Conservation (phyloP, 2,797 vertebrate species). For the Zenarchopterus dispar region DNA sequence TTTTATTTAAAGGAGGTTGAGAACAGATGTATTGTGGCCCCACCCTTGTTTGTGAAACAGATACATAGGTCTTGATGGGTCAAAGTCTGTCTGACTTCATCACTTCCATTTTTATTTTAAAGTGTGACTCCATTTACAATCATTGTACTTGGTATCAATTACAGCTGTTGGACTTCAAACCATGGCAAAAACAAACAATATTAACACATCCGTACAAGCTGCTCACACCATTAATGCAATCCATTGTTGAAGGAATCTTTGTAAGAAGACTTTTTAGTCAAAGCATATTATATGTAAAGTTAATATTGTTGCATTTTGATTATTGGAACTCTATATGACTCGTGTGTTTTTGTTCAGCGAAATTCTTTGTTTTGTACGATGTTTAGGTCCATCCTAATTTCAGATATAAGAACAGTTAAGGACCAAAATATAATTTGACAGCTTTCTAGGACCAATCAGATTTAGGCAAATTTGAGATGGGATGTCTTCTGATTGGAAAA, state of each 20-base stretch:
- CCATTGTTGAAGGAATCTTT: not conserved
- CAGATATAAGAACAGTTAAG: not conserved
- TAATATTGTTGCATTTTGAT: not conserved
- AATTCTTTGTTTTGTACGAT: no score
- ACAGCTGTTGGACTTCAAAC: not conserved
- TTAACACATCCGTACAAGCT: not conserved
- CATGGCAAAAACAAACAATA: not conserved
- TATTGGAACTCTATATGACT: no score
- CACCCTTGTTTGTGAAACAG: slow-evolving; percentile 62
- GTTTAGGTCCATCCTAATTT: no score
- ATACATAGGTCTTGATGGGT: slow-evolving; percentile 29
- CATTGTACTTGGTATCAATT: not conserved
- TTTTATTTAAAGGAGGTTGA: not conserved
- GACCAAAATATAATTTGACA: not conserved
- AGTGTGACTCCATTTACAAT: not conserved
- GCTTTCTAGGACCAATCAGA: not conserved
- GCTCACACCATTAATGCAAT: not conserved
- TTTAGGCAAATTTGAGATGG: no score
- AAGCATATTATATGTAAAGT: not conserved
- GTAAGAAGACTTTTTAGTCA: not conserved
- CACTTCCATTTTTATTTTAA: slow-evolving; percentile 42
- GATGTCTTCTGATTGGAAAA: no score
- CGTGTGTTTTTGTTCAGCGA: no score
- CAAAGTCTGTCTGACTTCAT: slow-evolving; percentile 53
- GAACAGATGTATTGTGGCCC: slow-evolving; percentile 30